Conservation (phyloP, 64 coral and sea anemone species). For the Montipora efflorescens region DNA sequence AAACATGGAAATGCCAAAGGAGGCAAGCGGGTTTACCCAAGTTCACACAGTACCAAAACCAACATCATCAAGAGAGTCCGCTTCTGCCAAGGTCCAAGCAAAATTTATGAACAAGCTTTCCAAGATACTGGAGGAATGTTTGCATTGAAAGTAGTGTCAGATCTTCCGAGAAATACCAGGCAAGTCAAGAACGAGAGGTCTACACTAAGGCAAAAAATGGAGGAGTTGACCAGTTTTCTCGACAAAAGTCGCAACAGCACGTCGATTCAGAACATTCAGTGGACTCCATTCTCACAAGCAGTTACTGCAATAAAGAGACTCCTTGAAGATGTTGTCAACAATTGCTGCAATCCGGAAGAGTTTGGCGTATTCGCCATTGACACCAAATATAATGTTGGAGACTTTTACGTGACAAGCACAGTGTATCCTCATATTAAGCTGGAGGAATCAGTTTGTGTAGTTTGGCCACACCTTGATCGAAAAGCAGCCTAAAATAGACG, state of each 20-base stretch:
- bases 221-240: slow-evolving; percentile 14
- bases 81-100: background rate
- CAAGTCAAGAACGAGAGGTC: slow-evolving; percentile 32
- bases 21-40: slow-evolving; percentile 3
- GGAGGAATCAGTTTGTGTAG: background rate
- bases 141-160: slow-evolving; percentile 21
- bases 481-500: background rate
- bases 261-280: slow-evolving; percentile 21
- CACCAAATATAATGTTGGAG: slow-evolving; percentile 33
- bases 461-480: slow-evolving; percentile 2
- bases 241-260: background rate
- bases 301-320: background rate
- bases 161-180: slow-evolving; percentile 9
- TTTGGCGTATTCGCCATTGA: slow-evolving; percentile 12
- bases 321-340: slow-evolving; percentile 16
- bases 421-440: slow-evolving; percentile 9
- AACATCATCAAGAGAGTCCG: background rate
- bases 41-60: background rate
- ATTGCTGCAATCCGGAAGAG: slow-evolving; percentile 29
- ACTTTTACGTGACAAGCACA: slow-evolving; percentile 44
- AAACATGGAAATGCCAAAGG: slow-evolving; percentile 22
- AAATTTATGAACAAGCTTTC: slow-evolving; percentile 36
- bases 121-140: slow-evolving; percentile 14
- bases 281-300: slow-evolving; percentile 14
- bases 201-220: background rate